Conservation (phyloP, 1,140 invertebrate species). For the Parapsyche elsis region DNA sequence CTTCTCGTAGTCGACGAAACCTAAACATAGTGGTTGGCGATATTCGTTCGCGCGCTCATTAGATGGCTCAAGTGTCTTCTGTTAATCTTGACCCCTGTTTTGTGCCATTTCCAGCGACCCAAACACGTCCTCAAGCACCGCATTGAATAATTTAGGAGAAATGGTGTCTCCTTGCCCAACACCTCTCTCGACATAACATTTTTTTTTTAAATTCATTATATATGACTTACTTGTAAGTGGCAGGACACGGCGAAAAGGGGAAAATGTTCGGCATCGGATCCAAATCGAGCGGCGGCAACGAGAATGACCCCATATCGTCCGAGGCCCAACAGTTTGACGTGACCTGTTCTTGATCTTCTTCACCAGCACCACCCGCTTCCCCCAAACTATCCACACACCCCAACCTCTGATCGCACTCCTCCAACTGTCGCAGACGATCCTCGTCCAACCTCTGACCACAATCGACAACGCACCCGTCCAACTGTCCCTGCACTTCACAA, state of each 20-base stretch:
- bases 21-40: too few relatives aligned
- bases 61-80: too few relatives aligned
- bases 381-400: neutral
- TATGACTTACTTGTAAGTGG: conserved; percentile 75
- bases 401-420: conserved; percentile 38
- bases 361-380: conserved; percentile 26
- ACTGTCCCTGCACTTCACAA: conserved; percentile 24
- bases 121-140: too few relatives aligned
- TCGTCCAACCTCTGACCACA: conserved; percentile 22
- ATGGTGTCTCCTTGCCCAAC: too few relatives aligned
- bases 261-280: conserved; percentile 80
- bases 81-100: too few relatives aligned
- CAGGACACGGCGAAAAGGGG: conserved; percentile 77
- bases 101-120: too few relatives aligned
- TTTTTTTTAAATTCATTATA: neutral
- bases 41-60: too few relatives aligned
- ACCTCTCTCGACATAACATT: too few relatives aligned
- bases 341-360: conserved; percentile 58
- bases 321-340: conserved; percentile 71
- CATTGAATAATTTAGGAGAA: too few relatives aligned
- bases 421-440: conserved; percentile 19
- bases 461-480: neutral
- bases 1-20: too few relatives aligned
- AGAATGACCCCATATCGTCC: conserved; percentile 85
- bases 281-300: conserved; percentile 78